A percentile compares a stretch with the other conserved stretches of the same genome.
Evolutionary conservation across 2,113 vertebrate species (phyloP).

Genomic region (Eupsittula cactorum): DNA sequence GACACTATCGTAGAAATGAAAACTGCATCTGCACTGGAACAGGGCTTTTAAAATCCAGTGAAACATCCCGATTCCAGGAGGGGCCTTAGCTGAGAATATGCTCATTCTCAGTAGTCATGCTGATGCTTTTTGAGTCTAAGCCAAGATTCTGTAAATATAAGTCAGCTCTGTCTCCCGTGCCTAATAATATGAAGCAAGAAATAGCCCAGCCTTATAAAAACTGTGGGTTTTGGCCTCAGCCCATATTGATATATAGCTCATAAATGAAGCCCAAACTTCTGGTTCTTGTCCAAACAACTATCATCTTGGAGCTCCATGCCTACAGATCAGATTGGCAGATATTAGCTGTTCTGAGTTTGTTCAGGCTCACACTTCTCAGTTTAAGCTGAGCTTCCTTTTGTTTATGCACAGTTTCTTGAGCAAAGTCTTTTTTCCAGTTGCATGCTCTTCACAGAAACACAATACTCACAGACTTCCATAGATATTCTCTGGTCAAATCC

Average conservation of each 20-base stretch:
- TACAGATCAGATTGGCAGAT: conserved; percentile 4
- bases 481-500: not conserved
- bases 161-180: conserved; percentile 36
- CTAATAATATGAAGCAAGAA: conserved; percentile 51
- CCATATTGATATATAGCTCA: conserved; percentile 7
- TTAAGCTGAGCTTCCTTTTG: not conserved
- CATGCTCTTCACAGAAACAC: not conserved
- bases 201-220: conserved; percentile 39
- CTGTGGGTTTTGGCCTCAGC: conserved; percentile 8
- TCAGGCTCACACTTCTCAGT: not conserved
- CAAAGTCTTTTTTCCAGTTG: not conserved
- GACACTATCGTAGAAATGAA: not conserved
- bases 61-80: not conserved
- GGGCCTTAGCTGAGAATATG: not conserved
- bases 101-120: not conserved
- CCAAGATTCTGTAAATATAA: conserved; percentile 31
- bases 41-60: not conserved
- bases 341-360: not conserved
- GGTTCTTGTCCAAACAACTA: conserved; percentile 3
- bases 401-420: not conserved
- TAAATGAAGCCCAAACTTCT: conserved; percentile 34
- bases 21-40: not conserved
- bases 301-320: not conserved
- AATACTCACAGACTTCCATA: not conserved
- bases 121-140: not conserved